phyloP scores from a whole-genome alignment of 37 sponge, comb jelly and placozoan genomes.

The Ianthella basta region DNA sequence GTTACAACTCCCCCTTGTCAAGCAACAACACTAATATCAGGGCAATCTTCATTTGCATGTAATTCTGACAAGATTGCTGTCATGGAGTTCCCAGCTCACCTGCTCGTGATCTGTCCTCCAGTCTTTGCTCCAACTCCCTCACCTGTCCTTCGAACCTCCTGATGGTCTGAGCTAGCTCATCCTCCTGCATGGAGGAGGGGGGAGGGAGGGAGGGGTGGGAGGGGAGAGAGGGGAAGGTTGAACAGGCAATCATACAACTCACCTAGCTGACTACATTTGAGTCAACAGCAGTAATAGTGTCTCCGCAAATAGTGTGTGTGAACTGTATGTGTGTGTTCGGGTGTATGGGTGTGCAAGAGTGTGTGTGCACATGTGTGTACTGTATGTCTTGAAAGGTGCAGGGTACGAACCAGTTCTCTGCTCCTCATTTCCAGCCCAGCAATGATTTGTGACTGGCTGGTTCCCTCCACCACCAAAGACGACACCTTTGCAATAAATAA shows the following conservation, averaged over 20 bases:
- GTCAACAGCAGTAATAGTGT: too few relatives aligned
- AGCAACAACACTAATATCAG: too few relatives aligned
- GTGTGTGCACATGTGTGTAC: too few relatives aligned
- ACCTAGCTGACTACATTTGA: too few relatives aligned
- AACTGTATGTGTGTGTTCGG: too few relatives aligned
- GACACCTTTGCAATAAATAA: not conserved
- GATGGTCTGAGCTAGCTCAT: constrained; percentile 24
- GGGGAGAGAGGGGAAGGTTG: not conserved
- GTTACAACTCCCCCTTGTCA: too few relatives aligned
- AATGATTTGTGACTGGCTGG: not conserved
- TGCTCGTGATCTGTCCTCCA: constrained; percentile 68
- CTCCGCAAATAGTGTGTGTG: too few relatives aligned
- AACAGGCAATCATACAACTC: too few relatives aligned
- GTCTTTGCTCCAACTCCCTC: constrained; percentile 19
- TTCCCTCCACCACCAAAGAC: not conserved
- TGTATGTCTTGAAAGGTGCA: too few relatives aligned
- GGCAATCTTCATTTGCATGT: too few relatives aligned
- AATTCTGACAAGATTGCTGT: too few relatives aligned
- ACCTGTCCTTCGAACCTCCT: constrained; percentile 26
- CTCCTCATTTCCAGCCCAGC: constrained; percentile 15
- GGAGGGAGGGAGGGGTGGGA: not conserved
- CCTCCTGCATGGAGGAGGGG: constrained; percentile 29
- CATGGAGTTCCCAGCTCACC: constrained; percentile 33
- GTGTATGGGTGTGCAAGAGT: too few relatives aligned
- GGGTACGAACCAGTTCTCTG: constrained; percentile 12